Percentiles rank a stretch among this genome's conserved stretches.
phyloP scores from a whole-genome alignment of 1,140 invertebrate genomes.

The Scaptodrosophila lebanonensis region DNA sequence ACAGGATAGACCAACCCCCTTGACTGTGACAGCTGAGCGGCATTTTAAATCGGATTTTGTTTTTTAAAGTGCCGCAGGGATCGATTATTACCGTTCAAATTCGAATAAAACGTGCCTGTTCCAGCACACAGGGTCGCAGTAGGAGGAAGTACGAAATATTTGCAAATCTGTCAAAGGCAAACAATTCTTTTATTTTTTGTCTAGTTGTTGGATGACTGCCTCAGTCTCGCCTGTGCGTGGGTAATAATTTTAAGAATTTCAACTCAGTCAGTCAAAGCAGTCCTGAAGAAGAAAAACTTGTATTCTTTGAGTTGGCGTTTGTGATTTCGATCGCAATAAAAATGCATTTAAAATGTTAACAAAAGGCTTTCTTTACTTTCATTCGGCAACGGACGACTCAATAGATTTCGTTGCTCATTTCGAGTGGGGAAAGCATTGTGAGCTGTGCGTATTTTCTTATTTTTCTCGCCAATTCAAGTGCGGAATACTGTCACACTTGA shows the following conservation, averaged over 20 bases:
- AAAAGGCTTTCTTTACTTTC: neutral
- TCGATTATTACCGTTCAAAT: constrained; percentile 77
- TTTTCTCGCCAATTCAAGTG: neutral
- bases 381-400: too few relatives aligned
- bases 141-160: constrained; percentile 14
- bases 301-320: too few relatives aligned
- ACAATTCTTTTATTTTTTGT: constrained; percentile 5
- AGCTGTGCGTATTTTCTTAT: neutral
- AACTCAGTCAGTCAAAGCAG: neutral
- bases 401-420: constrained; percentile 8
- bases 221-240: neutral
- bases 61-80: constrained; percentile 65
- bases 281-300: too few relatives aligned
- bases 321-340: constrained; percentile 6
- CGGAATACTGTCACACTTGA: neutral
- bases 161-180: constrained; percentile 38
- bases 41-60: constrained; percentile 53
- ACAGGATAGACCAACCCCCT: too few relatives aligned
- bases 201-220: neutral
- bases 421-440: constrained; percentile 1
- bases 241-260: constrained; percentile 26
- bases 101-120: constrained; percentile 67
- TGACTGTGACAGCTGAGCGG: neutral
- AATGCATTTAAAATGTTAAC: too few relatives aligned
- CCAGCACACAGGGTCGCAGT: constrained; percentile 12